Base-by-base conservation (phyloP, 2,113 vertebrate genomes). In the Syngnathoides biaculeatus region DNA sequence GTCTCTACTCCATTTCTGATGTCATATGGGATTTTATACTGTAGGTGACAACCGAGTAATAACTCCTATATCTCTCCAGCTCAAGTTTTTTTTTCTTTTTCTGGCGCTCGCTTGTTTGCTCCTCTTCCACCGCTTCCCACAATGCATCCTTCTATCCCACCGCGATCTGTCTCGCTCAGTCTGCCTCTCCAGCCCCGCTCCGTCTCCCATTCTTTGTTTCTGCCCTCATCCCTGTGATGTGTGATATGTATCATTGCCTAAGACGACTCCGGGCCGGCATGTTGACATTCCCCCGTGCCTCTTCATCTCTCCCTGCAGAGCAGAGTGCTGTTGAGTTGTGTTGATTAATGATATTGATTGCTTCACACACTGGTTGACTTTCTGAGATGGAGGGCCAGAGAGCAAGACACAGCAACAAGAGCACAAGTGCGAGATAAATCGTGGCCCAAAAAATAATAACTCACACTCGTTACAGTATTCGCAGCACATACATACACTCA, bases 271-370 rank as follows among this genome's bases (percentile, higher is more conserved):
- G 74, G 88, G 86, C 86, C 82, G 67, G 86, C 88, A 87, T 89
- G 88, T 88, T 88, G 89, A 86, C 86, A 84, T 85, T 89, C 88
- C 89, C 89, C 86, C 78, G 84, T 87, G 89, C 84, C 88, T 90
- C 89, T 86, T 90, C 89, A 89, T 89, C 88, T 86, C 86, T 88
- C 86, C 88, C 89, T 71, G 69, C 83, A 83, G 89, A 87, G 85
- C 87, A 82, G 81, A 87, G 86, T 86, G 86, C 85, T 87, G 88
- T 82, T 88, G 89, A 89, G 88, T 88, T 88, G 83, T 89, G 87
- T 89, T 90, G 89, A 90, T 90, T 89, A 89, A 90, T 88, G 89
- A 88, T 90, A 90, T 90, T 88, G 89, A 90, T 89, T 79, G 86
- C 83, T 87, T 79, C 69, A 59, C 81, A 85, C 85, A 85, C 84